These are phyloP conservation scores for Phalacrocorax aristotelis DNA, from an alignment of 2,113 vertebrate species.

Conservation along the genomic window DNA sequence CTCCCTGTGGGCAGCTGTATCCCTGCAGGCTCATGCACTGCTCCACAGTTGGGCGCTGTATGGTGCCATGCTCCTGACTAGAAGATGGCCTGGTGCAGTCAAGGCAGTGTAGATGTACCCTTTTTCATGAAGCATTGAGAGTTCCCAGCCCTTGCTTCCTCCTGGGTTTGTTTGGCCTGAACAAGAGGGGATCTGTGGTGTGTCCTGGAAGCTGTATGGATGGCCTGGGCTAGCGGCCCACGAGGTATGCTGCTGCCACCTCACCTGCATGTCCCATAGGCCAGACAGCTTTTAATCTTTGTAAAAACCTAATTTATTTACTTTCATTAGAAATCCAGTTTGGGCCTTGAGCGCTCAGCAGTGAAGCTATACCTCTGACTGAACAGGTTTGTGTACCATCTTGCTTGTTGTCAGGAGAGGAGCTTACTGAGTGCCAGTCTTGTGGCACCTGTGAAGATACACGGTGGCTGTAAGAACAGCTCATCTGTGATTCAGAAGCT, in stretches of 20 bases:
- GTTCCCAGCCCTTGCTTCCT: background rate
- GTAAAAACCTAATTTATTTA: background rate
- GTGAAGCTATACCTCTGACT: background rate
- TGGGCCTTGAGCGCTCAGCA: background rate
- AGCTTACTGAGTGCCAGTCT: background rate
- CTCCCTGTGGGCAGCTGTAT: background rate
- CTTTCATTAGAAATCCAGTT: background rate
- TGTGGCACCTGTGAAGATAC: background rate
- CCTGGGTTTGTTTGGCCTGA: rapidly evolving
- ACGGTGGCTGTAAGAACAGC: rapidly evolving
- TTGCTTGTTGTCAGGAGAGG: background rate
- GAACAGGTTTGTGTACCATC: background rate
- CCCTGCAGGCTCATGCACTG: background rate
- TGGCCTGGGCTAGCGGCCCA: background rate
- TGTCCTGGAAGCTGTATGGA: background rate
- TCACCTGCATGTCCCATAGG: background rate
- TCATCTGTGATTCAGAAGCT: background rate
- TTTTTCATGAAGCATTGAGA: background rate
- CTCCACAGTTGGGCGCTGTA: rapidly evolving
- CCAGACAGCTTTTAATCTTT: background rate
- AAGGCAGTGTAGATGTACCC: background rate
- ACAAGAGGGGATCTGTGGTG: background rate
- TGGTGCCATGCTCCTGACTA: background rate
- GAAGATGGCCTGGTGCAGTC: background rate
- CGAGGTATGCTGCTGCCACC: background rate